phyloP scores from a whole-genome alignment of 2,888 invertebrate genomes.

The Nomada ruficornis region DNA sequence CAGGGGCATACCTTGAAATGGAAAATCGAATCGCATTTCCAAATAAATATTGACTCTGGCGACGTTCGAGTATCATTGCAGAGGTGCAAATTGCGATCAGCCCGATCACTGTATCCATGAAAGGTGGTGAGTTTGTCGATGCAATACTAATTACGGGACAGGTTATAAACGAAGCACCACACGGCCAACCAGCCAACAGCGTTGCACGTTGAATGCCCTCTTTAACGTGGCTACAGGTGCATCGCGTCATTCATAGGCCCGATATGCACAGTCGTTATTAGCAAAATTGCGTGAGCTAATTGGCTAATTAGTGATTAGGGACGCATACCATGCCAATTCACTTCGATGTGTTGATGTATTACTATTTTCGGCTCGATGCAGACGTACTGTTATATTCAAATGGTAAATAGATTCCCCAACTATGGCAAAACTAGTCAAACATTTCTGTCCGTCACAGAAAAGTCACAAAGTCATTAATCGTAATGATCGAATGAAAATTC shows the following conservation, averaged over 20 bases:
- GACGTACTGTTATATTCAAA: conserved; percentile 47
- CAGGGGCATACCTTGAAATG: background rate
- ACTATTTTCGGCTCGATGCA: conserved; percentile 72
- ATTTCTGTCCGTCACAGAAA: too few relatives aligned
- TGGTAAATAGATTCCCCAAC: background rate
- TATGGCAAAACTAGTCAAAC: background rate
- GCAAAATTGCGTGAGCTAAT: conserved; percentile 81
- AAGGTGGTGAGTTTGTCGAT: conserved; percentile 74
- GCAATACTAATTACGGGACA: conserved; percentile 75
- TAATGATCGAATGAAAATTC: too few relatives aligned
- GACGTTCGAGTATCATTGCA: conserved; percentile 36
- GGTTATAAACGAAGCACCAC: conserved; percentile 74
- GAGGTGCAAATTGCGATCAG: conserved; percentile 47
- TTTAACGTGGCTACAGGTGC: conserved; percentile 75
- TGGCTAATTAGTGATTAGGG: conserved; percentile 82
- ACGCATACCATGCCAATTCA: conserved; percentile 66
- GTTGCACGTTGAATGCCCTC: conserved; percentile 59
- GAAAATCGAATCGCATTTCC: background rate
- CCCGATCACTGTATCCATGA: conserved; percentile 45
- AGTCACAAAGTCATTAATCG: too few relatives aligned
- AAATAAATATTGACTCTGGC: conserved; percentile 9
- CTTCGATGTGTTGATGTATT: conserved; percentile 76
- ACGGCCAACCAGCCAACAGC: conserved; percentile 48
- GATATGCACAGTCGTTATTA: conserved; percentile 73
- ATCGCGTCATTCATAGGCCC: conserved; percentile 72